Conservation (phyloP, 1,140 invertebrate genomes). For the Caenorhabditis elegans region DNA sequence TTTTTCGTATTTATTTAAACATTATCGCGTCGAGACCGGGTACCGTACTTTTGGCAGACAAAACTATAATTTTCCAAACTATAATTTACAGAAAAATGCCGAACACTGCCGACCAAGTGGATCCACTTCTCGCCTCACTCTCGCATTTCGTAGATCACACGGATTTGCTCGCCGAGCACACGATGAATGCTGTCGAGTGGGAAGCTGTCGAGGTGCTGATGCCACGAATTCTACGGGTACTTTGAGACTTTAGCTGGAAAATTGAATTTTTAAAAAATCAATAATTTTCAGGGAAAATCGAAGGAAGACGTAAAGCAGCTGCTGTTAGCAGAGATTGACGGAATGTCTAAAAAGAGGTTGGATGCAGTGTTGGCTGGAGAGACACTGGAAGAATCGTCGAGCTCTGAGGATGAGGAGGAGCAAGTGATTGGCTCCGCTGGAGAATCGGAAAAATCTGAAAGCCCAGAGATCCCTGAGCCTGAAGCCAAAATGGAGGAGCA, state of each 20-base stretch:
- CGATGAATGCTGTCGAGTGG: conserved; percentile 4
- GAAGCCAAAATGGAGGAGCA: not conserved
- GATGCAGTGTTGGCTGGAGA: not conserved
- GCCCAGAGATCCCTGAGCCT: too few relatives aligned
- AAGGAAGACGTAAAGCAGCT: conserved; percentile 3
- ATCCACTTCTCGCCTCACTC: not conserved
- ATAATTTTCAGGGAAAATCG: not conserved
- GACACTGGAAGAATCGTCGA: conserved; percentile 4
- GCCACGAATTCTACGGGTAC: not conserved
- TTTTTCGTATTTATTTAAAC: too few relatives aligned
- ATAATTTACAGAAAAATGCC: not conserved
- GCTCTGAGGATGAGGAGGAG: not conserved
- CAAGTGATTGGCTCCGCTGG: too few relatives aligned
- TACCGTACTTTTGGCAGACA: too few relatives aligned
- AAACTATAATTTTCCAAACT: not conserved
- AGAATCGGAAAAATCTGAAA: too few relatives aligned
- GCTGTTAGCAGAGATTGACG: not conserved
- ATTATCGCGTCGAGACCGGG: too few relatives aligned
- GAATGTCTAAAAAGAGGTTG: conserved; percentile 3
- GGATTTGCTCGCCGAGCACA: not conserved
- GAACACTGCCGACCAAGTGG: not conserved
- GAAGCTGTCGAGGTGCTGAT: conserved; percentile 9
- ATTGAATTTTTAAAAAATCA: not conserved
- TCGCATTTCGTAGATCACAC: not conserved
- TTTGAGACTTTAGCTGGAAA: not conserved